These are phyloP conservation scores for Tragelaphus imberbis DNA, from an alignment of 2,113 vertebrate species.

Conservation along the genomic window DNA sequence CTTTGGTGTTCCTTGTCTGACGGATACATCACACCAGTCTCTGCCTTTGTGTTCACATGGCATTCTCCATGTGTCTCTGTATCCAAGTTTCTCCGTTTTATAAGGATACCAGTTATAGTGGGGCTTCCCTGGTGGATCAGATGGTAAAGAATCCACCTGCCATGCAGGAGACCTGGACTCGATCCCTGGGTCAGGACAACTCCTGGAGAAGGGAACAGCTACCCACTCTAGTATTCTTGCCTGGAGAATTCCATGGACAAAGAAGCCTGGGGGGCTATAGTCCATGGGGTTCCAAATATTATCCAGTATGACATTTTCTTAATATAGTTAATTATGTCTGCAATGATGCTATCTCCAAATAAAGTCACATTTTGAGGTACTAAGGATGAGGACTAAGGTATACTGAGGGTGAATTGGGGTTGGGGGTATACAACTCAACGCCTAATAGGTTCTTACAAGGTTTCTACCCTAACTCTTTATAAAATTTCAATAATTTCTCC, in stretches of 20 bases:
- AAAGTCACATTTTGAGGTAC: neutral
- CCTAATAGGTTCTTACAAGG: neutral
- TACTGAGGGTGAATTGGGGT: neutral
- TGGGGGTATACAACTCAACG: neutral
- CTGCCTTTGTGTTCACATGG: neutral
- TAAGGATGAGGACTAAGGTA: neutral
- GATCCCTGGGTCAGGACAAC: neutral
- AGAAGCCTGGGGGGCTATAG: neutral
- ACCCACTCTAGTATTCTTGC: neutral
- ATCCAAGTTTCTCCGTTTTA: neutral
- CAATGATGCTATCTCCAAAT: neutral
- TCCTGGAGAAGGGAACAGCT: neutral
- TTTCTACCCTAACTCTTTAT: neutral
- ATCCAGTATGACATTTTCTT: neutral
- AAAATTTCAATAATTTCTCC: neutral
- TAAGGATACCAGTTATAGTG: neutral
- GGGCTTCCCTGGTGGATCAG: neutral
- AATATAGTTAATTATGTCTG: neutral
- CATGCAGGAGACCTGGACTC: fast-evolving
- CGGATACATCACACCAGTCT: neutral
- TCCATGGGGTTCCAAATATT: neutral
- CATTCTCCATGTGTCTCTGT: neutral
- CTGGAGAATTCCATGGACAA: neutral
- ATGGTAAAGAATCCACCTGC: neutral
- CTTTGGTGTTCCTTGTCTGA: neutral